phyloP scores from a whole-genome alignment of 2,888 invertebrate species.

The Drosophila yooni region DNA sequence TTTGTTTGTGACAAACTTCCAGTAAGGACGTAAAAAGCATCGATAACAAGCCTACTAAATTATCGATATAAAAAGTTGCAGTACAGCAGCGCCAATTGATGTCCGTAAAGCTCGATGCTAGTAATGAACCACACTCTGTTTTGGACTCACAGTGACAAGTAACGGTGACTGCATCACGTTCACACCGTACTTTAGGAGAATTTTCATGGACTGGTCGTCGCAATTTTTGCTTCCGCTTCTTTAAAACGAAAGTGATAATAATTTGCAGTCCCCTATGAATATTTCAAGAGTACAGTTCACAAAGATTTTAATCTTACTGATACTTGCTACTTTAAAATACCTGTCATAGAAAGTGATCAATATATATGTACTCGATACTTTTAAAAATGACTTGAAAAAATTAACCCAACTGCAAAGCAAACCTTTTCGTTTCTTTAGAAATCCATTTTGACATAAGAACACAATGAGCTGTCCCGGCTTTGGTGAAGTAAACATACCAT shows the following conservation, averaged over 20 bases:
- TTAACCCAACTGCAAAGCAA: slow-evolving; percentile 8
- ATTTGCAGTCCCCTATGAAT: background rate
- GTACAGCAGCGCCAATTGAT: slow-evolving; percentile 4
- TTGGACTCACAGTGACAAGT: background rate
- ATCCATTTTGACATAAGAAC: background rate
- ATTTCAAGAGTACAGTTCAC: background rate
- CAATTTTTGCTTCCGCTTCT: background rate
- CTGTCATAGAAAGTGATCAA: background rate
- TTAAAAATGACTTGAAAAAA: slow-evolving; percentile 60
- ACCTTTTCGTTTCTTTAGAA: slow-evolving; percentile 6
- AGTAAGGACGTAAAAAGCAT: slow-evolving; percentile 50
- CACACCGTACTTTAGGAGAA: background rate
- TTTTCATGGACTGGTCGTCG: background rate
- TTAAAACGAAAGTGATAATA: background rate
- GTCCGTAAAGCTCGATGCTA: slow-evolving; percentile 1
- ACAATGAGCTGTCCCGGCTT: slow-evolving; percentile 82
- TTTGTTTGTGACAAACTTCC: slow-evolving; percentile 45
- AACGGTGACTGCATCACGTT: background rate
- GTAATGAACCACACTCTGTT: background rate
- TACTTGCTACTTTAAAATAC: slow-evolving; percentile 30
- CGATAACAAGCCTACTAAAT: slow-evolving; percentile 29
- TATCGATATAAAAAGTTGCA: slow-evolving; percentile 26
- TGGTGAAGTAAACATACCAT: slow-evolving; percentile 84
- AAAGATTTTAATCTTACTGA: background rate
- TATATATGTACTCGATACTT: slow-evolving; percentile 45